Conservation (phyloP, 2,888 invertebrate genomes). For the Quadroppia sp. region DNA sequence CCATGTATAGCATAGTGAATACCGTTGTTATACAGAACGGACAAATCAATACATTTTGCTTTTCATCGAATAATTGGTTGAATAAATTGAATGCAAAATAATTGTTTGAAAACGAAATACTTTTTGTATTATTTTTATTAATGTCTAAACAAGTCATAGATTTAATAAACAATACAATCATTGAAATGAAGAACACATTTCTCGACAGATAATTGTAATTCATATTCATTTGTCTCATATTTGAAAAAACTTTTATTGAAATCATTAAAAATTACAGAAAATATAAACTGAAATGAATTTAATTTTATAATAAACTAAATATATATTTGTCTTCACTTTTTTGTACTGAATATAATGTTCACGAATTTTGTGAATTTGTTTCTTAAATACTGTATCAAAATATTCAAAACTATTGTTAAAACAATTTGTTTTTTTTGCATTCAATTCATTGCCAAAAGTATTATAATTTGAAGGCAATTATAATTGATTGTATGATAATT, state of each 20-base stretch:
- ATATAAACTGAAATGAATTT: too few species aligned
- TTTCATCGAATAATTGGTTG: conserved; percentile 6
- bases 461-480: conserved; percentile 34
- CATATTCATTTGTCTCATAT: too few species aligned
- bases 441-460: conserved; percentile 23
- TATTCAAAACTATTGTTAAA: not conserved
- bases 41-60: conserved; percentile 42
- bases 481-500: conserved; percentile 32
- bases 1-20: conserved; percentile 42
- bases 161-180: not conserved
- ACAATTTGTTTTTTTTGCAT: too few species aligned
- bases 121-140: not conserved
- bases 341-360: too few species aligned
- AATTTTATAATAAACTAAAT: too few species aligned
- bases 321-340: too few species aligned
- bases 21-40: conserved; percentile 43
- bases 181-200: not conserved
- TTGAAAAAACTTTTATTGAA: too few species aligned
- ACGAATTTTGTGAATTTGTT: too few species aligned
- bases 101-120: conserved; percentile 7
- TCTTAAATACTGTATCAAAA: too few species aligned
- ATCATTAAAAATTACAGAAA: too few species aligned
- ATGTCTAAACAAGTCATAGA: not conserved
- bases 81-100: conserved; percentile 23
- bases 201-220: too few species aligned